phyloP scores from a whole-genome alignment of 2,113 vertebrate genomes.

The Pipra filicauda region DNA sequence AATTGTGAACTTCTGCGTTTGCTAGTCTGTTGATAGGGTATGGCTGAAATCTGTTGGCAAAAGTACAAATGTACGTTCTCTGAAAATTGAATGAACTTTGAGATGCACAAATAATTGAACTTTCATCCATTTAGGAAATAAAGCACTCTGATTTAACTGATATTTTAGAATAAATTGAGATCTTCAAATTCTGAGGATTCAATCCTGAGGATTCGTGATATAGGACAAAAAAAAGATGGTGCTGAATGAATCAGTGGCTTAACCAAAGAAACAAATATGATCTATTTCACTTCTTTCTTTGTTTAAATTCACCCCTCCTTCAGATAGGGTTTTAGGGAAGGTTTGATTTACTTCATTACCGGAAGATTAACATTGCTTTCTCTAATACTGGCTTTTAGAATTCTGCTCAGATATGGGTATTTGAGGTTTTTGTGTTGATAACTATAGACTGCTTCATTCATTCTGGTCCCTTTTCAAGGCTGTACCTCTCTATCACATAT shows the following conservation, averaged over 20 bases:
- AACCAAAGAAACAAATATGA: neutral
- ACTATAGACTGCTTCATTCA: neutral
- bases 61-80: neutral
- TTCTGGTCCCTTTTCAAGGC: neutral
- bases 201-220: rapidly evolving
- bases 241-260: neutral
- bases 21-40: neutral
- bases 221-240: neutral
- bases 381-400: neutral
- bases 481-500: neutral
- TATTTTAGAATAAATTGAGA: neutral
- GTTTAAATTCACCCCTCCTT: neutral
- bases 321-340: neutral
- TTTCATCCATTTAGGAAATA: neutral
- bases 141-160: neutral
- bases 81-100: neutral
- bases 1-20: neutral
- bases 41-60: slow-evolving; percentile 41
- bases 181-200: neutral
- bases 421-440: neutral
- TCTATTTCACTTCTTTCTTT: neutral
- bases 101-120: neutral
- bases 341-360: neutral
- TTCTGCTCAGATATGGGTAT: neutral
- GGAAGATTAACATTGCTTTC: neutral